phyloP scores from a whole-genome alignment of 2,113 vertebrate genomes.

The Galeopterus variegatus region DNA sequence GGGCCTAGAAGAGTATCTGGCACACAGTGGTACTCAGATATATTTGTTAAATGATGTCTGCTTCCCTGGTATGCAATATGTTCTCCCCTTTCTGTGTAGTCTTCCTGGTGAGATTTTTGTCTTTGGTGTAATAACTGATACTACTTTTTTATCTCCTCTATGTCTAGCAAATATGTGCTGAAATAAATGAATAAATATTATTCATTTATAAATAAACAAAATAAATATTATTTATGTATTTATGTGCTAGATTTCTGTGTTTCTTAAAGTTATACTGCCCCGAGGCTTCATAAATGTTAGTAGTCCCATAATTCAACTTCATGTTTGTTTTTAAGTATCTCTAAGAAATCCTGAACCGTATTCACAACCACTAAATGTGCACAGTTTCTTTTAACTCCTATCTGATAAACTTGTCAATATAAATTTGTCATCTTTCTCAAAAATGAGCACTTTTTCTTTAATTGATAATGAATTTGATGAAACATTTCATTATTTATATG shows the following conservation, averaged over 20 bases:
- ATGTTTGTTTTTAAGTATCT: slow-evolving; percentile 31
- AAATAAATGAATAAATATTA: not conserved
- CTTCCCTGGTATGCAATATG: not conserved
- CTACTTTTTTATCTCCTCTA: not conserved
- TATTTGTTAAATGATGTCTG: not conserved
- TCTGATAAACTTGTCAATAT: not conserved
- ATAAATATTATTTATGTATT: not conserved
- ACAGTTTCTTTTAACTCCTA: not conserved
- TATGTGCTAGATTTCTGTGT: not conserved
- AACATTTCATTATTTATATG: slow-evolving; percentile 5
- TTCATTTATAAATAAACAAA: too few relatives aligned
- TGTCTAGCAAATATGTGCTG: not conserved
- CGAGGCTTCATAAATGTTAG: slow-evolving; percentile 6
- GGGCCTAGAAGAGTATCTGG: not conserved
- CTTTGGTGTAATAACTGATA: not conserved
- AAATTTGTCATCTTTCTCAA: not conserved
- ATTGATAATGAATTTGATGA: slow-evolving; percentile 18
- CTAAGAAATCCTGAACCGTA: not conserved
- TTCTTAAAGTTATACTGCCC: not conserved
- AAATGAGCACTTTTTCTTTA: not conserved
- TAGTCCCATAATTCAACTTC: not conserved
- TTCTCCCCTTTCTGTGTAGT: not conserved
- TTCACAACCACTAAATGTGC: not conserved
- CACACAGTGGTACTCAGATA: not conserved
- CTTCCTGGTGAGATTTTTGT: slow-evolving; percentile 28